Conservation (phyloP, 2,888 invertebrate species). For the Thymelicus sylvestris region DNA sequence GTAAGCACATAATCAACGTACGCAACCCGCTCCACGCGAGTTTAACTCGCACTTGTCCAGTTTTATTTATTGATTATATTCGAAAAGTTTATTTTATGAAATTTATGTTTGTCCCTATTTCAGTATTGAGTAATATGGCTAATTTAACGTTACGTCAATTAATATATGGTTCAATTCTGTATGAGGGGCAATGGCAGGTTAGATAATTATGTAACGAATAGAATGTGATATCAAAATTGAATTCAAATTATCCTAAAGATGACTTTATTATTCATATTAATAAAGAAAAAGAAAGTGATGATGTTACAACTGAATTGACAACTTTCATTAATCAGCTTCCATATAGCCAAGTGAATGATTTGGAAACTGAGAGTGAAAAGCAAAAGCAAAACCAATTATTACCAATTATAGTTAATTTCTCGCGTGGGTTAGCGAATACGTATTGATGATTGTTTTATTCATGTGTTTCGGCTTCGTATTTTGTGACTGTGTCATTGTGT, state of each 20-base stretch:
- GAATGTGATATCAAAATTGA: neutral
- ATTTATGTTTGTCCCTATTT: neutral
- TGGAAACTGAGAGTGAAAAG: neutral
- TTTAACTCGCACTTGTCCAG: too few relatives aligned
- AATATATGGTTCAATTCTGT: neutral
- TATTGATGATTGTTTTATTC: neutral
- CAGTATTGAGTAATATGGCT: too few relatives aligned
- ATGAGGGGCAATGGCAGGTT: neutral
- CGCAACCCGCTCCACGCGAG: too few relatives aligned
- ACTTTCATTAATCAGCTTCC: neutral
- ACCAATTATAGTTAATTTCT: conserved; percentile 1
- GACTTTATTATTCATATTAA: neutral
- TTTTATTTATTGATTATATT: too few relatives aligned
- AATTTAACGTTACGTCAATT: neutral
- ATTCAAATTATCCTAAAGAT: neutral
- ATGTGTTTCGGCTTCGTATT: neutral
- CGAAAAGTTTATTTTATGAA: neutral
- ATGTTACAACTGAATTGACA: neutral
- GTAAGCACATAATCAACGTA: too few relatives aligned
- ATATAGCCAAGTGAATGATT: neutral
- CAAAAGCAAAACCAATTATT: conserved; percentile 4
- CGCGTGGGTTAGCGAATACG: neutral
- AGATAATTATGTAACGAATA: neutral
- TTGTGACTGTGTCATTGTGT: neutral
- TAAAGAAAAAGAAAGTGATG: conserved; percentile 3